A percentile compares a stretch with the other conserved stretches of the same genome.
Conservation (phyloP, 1,140 invertebrate species). For the Tigriopus japonicus region DNA sequence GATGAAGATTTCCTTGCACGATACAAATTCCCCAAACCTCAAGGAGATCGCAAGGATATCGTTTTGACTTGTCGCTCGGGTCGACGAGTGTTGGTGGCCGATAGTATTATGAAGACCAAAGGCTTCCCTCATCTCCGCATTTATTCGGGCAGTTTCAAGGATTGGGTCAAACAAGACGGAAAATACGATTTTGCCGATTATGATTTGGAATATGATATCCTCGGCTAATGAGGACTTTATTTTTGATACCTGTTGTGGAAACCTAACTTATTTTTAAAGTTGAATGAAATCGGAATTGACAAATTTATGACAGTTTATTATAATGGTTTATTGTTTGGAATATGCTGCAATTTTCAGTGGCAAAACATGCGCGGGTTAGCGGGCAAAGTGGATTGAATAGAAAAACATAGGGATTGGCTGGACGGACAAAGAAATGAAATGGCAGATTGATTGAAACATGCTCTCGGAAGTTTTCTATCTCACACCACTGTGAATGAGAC, state of each 20-base stretch:
- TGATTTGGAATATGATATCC: conserved; percentile 11
- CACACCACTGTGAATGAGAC: background rate
- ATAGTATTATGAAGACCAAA: background rate
- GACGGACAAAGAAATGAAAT: too few relatives aligned
- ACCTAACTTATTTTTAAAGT: too few relatives aligned
- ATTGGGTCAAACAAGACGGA: background rate
- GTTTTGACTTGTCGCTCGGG: conserved; percentile 17
- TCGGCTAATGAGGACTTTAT: background rate
- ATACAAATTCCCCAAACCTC: conserved; percentile 16
- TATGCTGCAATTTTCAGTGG: too few relatives aligned
- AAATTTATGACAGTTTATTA: too few relatives aligned
- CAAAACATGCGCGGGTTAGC: too few relatives aligned
- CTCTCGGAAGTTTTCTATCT: background rate
- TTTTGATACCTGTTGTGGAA: background rate
- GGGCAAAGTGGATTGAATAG: too few relatives aligned
- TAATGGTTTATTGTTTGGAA: too few relatives aligned
- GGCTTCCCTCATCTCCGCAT: background rate
- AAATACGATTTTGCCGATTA: background rate
- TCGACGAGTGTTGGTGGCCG: conserved; percentile 6
- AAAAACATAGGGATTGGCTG: too few relatives aligned
- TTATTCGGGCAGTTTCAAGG: conserved; percentile 8
- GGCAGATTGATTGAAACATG: too few relatives aligned
- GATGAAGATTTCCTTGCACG: conserved; percentile 11
- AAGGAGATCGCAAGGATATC: conserved; percentile 11
- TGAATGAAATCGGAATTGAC: too few relatives aligned